Conservation (phyloP, 2,888 invertebrate species). For the Anorthoa munda region DNA sequence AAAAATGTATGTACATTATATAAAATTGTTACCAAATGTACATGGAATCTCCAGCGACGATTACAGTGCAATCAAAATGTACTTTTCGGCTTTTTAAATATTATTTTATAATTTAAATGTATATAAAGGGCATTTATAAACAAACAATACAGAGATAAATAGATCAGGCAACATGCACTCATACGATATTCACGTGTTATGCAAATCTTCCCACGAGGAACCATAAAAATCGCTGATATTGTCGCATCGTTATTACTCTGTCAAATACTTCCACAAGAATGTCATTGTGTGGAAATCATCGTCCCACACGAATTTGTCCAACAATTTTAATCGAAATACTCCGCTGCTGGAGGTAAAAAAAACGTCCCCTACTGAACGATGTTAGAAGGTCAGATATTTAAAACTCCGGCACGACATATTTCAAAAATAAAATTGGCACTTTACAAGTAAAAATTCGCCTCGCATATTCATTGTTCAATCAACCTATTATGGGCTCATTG, state of each 20-base stretch:
- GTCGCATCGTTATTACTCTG: constrained; percentile 31
- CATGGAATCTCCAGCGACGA: neutral
- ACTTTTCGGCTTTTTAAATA: constrained; percentile 6
- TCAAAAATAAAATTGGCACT: constrained; percentile 47
- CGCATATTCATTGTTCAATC: constrained; percentile 31
- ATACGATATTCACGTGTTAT: constrained; percentile 45
- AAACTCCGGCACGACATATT: constrained; percentile 44
- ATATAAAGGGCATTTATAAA: constrained; percentile 46
- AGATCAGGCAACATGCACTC: constrained; percentile 31
- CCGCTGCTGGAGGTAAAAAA: constrained; percentile 43
- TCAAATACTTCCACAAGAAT: constrained; percentile 40
- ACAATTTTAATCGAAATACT: constrained; percentile 56
- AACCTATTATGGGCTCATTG: constrained; percentile 28
- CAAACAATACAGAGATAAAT: constrained; percentile 51
- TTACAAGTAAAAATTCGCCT: constrained; percentile 12
- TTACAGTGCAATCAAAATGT: constrained; percentile 7
- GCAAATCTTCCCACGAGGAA: constrained; percentile 36
- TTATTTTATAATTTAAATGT: constrained; percentile 14
- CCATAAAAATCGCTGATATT: constrained; percentile 18
- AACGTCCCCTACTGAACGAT: constrained; percentile 30
- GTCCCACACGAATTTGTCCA: constrained; percentile 34
- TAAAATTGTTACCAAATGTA: neutral
- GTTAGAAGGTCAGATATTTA: constrained; percentile 53
- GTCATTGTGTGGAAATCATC: constrained; percentile 44
- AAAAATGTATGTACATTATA: too few species aligned